These are phyloP conservation scores for Salvator merianae DNA, from an alignment of 2,113 vertebrate species.

Conservation along the genomic window DNA sequence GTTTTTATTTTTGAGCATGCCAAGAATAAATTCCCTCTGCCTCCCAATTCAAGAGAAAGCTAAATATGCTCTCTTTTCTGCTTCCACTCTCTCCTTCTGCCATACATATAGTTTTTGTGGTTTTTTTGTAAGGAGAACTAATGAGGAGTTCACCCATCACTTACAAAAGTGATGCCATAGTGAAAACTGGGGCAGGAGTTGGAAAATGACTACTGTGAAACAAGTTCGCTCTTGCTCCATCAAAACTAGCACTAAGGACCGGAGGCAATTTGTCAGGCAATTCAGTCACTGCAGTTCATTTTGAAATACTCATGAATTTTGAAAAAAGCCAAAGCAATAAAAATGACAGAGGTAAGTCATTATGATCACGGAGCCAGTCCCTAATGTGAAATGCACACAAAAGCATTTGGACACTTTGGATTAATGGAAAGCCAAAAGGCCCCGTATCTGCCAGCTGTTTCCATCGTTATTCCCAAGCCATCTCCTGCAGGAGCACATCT, in stretches of 20 bases:
- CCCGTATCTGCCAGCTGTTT: slow-evolving; percentile 32
- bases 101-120: too few species aligned
- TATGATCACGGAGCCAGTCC: slow-evolving; percentile 63
- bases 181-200: not conserved
- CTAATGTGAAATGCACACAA: slow-evolving; percentile 63
- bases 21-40: not conserved
- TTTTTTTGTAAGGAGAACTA: not conserved
- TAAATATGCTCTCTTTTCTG: not conserved
- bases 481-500: slow-evolving; percentile 15
- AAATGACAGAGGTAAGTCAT: slow-evolving; percentile 71
- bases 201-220: slow-evolving; percentile 38
- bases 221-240: slow-evolving; percentile 64
- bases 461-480: not conserved
- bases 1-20: not conserved
- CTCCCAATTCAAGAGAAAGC: not conserved
- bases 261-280: slow-evolving; percentile 55
- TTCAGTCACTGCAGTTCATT: slow-evolving; percentile 70
- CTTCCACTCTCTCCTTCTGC: too few species aligned
- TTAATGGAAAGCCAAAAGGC: slow-evolving; percentile 33
- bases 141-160: not conserved
- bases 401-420: slow-evolving; percentile 34
- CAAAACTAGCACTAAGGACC: slow-evolving; percentile 63
- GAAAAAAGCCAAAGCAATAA: slow-evolving; percentile 64
- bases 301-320: slow-evolving; percentile 62
- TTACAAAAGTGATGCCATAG: slow-evolving; percentile 28